Percentiles rank a stretch among this genome's conserved stretches.
Evolutionary conservation across 2,888 invertebrate species (phyloP).

Genomic region (Deladenus siricidicola): DNA sequence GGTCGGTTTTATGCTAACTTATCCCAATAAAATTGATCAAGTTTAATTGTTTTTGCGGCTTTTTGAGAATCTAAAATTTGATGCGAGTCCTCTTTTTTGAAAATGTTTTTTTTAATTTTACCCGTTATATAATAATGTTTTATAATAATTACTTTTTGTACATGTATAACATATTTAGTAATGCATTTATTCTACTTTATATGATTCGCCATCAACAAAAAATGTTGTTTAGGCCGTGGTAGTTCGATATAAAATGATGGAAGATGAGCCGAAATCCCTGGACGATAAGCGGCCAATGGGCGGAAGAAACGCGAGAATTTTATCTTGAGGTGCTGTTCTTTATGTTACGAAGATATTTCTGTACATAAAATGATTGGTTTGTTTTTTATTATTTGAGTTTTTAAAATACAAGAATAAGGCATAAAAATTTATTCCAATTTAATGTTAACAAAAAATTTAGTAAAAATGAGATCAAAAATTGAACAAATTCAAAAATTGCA

Average conservation of each 20-base stretch:
- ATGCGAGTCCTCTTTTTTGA: neutral
- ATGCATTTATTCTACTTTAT: neutral
- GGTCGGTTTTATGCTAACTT: neutral
- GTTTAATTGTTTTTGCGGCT: too few relatives aligned
- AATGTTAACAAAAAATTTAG: too few relatives aligned
- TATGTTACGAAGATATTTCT: too few relatives aligned
- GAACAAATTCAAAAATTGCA: too few relatives aligned
- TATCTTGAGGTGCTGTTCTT: too few relatives aligned
- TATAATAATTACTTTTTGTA: neutral
- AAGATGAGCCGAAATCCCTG: constrained; percentile 31
- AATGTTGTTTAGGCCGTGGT: constrained; percentile 16
- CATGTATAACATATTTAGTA: neutral
- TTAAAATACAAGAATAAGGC: too few relatives aligned
- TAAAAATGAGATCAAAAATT: too few relatives aligned
- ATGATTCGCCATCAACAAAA: neutral
- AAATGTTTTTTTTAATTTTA: neutral
- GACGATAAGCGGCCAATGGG: constrained; percentile 31
- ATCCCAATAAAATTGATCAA: too few relatives aligned
- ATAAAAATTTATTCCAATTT: too few relatives aligned
- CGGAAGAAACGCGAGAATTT: constrained; percentile 37
- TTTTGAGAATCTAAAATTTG: neutral
- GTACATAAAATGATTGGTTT: too few relatives aligned
- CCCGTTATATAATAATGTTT: neutral
- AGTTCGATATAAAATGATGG: constrained; percentile 26
- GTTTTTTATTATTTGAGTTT: too few relatives aligned